phyloP scores from a whole-genome alignment of 1,140 invertebrate species.

The Augochlora pura region DNA sequence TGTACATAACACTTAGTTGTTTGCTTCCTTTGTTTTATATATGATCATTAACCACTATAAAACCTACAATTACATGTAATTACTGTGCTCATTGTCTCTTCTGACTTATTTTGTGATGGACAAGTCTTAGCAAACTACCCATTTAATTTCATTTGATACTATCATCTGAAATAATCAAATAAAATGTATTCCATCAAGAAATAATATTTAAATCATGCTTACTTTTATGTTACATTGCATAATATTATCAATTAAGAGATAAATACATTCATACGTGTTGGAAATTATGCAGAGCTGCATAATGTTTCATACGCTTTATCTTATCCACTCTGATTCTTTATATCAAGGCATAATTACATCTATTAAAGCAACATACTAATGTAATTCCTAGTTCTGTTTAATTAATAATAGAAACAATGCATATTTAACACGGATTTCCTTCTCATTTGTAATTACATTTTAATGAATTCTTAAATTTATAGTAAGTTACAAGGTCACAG shows the following conservation, averaged over 20 bases:
- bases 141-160: not conserved
- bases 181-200: not conserved
- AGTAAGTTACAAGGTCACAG: not conserved
- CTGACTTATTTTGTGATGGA: not conserved
- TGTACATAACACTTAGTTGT: not conserved
- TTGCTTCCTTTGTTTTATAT: not conserved
- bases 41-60: not conserved
- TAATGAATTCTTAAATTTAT: not conserved
- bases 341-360: not conserved
- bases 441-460: not conserved
- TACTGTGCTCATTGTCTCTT: not conserved
- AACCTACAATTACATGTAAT: not conserved
- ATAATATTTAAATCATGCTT: not conserved
- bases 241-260: not conserved
- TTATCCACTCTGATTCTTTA: not conserved
- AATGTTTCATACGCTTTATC: not conserved
- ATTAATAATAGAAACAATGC: not conserved
- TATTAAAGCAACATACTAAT: not conserved
- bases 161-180: not conserved
- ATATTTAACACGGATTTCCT: not conserved
- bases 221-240: not conserved
- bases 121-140: not conserved
- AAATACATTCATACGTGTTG: not conserved
- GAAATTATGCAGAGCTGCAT: not conserved
- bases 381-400: not conserved